These are phyloP conservation scores for Tetranychus truncatus DNA, from an alignment of 2,888 invertebrate species.

Conservation along the genomic window DNA sequence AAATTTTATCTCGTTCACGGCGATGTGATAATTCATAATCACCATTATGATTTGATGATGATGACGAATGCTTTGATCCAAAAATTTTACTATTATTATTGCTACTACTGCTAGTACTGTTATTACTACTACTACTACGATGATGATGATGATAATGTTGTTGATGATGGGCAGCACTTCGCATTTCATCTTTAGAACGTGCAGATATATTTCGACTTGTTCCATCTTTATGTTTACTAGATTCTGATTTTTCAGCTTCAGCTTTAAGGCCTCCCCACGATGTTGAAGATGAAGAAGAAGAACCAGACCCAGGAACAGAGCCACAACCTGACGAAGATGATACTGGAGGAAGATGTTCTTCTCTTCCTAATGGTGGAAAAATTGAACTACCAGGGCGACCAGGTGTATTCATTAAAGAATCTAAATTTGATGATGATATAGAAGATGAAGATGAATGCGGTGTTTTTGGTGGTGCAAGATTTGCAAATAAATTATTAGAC, in stretches of 20 bases:
- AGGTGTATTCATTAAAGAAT: too few relatives aligned
- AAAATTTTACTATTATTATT: too few relatives aligned
- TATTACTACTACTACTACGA: background rate
- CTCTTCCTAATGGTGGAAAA: too few relatives aligned
- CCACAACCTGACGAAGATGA: background rate
- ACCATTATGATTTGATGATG: background rate
- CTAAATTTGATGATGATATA: background rate
- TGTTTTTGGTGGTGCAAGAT: background rate
- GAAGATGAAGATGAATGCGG: background rate
- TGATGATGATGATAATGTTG: background rate
- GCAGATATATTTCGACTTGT: constrained; percentile 38
- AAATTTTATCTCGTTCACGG: background rate
- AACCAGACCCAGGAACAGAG: background rate
- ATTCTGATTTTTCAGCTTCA: constrained; percentile 22
- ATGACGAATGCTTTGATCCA: background rate
- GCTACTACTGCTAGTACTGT: too few relatives aligned
- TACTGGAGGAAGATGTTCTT: too few relatives aligned
- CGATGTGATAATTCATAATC: background rate
- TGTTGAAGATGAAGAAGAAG: constrained; percentile 2
- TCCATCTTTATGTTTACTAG: constrained; percentile 31
- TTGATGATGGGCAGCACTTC: background rate
- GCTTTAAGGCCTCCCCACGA: constrained; percentile 26
- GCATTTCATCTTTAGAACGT: background rate
- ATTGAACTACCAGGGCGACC: too few relatives aligned
- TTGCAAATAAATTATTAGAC: background rate